A percentile compares a stretch with the other conserved stretches of the same genome.
These are phyloP conservation scores for Batillaria attramentaria DNA, from an alignment of 1,140 invertebrate species.

Conservation along the genomic window DNA sequence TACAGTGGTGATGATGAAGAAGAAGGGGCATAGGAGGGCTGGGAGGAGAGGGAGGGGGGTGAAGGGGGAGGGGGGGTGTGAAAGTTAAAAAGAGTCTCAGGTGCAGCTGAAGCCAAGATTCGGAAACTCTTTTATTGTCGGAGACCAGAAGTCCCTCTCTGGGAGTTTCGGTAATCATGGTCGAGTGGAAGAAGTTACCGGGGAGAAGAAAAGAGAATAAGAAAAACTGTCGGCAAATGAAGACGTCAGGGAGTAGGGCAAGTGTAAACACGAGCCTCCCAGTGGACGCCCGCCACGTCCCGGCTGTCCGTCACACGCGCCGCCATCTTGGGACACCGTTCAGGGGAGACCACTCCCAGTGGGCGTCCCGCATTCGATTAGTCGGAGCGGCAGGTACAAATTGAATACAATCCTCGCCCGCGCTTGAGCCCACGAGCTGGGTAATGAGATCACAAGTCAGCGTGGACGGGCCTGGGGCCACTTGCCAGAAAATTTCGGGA, in stretches of 20 bases:
- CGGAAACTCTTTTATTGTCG: no score
- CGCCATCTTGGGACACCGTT: constrained; percentile 28
- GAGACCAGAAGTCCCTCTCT: background rate
- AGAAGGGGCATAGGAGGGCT: no score
- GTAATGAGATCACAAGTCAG: constrained; percentile 32
- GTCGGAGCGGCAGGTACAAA: constrained; percentile 32
- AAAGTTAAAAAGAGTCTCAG: no score
- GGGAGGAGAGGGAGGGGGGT: no score
- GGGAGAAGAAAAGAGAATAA: background rate
- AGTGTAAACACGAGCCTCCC: constrained; percentile 27
- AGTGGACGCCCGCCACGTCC: constrained; percentile 4
- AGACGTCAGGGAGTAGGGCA: background rate
- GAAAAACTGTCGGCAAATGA: constrained; percentile 1
- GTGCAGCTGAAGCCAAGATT: no score
- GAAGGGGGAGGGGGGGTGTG: no score
- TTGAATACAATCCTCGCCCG: constrained; percentile 36
- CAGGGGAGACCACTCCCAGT: constrained; percentile 26
- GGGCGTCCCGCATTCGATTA: constrained; percentile 28
- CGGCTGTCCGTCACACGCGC: constrained; percentile 12
- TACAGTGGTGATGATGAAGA: no score
- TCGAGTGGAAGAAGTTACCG: no score
- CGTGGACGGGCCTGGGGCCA: background rate
- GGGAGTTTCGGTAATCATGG: no score
- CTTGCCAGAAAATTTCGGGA: background rate
- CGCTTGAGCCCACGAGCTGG: constrained; percentile 18